Conservation (phyloP, 2,797 vertebrate species). For the Carcharodon carcharias region DNA sequence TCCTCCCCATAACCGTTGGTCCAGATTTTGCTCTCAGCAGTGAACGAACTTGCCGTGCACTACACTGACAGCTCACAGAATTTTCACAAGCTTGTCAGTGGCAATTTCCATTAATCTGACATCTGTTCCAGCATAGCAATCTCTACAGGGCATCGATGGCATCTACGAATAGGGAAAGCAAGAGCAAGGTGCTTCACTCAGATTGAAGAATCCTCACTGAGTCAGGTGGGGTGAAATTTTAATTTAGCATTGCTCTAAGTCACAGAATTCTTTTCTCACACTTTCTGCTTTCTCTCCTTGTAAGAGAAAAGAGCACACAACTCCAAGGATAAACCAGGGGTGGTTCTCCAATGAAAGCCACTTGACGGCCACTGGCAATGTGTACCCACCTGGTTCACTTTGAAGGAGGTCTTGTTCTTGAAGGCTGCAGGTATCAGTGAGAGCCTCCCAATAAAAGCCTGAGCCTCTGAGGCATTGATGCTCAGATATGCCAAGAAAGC, state of each 20-base stretch:
- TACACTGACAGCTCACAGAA: background rate
- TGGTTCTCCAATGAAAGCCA: background rate
- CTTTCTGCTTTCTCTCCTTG: background rate
- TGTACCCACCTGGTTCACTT: background rate
- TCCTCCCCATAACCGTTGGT: background rate
- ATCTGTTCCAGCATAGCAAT: background rate
- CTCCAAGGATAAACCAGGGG: background rate
- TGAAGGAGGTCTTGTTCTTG: background rate
- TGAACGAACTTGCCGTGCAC: background rate
- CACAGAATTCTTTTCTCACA: background rate
- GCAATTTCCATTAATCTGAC: background rate
- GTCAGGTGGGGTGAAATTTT: background rate
- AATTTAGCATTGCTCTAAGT: background rate
- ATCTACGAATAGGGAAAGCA: background rate
- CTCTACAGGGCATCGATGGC: background rate
- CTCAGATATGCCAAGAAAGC: too few species aligned
- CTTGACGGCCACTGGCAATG: background rate
- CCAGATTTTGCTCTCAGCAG: background rate
- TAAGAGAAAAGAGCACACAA: background rate
- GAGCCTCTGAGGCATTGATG: too few species aligned
- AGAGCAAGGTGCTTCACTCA: background rate
- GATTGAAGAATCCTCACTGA: background rate
- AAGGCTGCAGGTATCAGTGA: background rate
- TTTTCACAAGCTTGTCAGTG: background rate
- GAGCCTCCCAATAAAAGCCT: too few species aligned